Conservation (phyloP, 1,140 invertebrate species). For the Drosophila seguyi region DNA sequence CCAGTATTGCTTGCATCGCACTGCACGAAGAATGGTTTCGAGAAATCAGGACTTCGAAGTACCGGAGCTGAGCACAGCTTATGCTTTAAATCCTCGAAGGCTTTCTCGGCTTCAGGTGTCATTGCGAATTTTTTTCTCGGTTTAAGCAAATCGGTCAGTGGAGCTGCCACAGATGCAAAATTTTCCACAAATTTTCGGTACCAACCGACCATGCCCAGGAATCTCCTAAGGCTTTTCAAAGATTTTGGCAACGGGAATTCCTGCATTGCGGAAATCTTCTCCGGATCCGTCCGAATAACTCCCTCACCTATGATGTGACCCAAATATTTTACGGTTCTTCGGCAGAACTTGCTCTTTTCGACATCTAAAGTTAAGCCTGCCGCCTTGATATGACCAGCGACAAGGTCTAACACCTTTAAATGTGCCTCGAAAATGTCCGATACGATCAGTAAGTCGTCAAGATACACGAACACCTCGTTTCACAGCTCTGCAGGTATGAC, state of each 20-base stretch:
- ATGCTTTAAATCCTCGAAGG: too few relatives aligned
- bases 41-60: too few relatives aligned
- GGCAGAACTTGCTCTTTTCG: neutral
- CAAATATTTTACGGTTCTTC: neutral
- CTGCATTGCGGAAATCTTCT: neutral
- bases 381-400: neutral
- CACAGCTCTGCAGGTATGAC: neutral
- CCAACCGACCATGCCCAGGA: too few relatives aligned
- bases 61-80: too few relatives aligned
- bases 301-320: neutral
- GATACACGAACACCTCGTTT: neutral
- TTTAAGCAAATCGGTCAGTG: too few relatives aligned
- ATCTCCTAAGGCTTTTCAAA: neutral
- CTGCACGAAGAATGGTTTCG: too few relatives aligned
- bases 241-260: neutral
- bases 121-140: too few relatives aligned
- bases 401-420: neutral
- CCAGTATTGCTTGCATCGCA: too few relatives aligned
- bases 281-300: neutral
- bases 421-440: neutral
- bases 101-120: too few relatives aligned
- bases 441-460: slow-evolving; percentile 5
- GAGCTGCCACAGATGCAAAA: too few relatives aligned
- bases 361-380: neutral
- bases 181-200: too few relatives aligned